Conservation (phyloP, 2,888 invertebrate species). For the Mythimna pallens region DNA sequence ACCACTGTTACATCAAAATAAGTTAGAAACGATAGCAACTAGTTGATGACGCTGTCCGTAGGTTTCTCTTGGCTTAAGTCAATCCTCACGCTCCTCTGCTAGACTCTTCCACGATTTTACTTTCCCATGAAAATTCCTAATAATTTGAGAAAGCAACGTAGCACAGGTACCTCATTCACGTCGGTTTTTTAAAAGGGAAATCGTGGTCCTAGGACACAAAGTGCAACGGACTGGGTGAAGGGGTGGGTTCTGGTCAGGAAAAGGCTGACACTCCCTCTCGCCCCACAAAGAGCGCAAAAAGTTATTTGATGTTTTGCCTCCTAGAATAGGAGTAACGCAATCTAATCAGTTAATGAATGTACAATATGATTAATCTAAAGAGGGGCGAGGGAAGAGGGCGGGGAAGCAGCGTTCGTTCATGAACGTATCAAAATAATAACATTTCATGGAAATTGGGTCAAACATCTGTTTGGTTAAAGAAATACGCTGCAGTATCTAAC, state of each 20-base stretch:
- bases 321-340: neutral
- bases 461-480: constrained; percentile 43
- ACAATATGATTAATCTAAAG: constrained; percentile 8
- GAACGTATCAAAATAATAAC: constrained; percentile 44
- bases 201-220: too few relatives aligned
- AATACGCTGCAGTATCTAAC: constrained; percentile 54
- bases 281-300: too few relatives aligned
- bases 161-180: too few relatives aligned
- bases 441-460: constrained; percentile 55
- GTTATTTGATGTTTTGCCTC: too few relatives aligned
- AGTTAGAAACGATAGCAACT: too few relatives aligned
- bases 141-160: too few relatives aligned
- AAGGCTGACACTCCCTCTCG: too few relatives aligned
- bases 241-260: too few relatives aligned
- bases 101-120: neutral
- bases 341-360: constrained; percentile 20
- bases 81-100: neutral
- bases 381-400: constrained; percentile 5
- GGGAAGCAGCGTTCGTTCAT: constrained; percentile 15
- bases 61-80: neutral
- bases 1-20: too few relatives aligned
- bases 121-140: neutral
- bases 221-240: too few relatives aligned
- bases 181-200: too few relatives aligned
- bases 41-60: too few relatives aligned